phyloP scores from a whole-genome alignment of 2,888 invertebrate species.

The Nomada fabriciana region DNA sequence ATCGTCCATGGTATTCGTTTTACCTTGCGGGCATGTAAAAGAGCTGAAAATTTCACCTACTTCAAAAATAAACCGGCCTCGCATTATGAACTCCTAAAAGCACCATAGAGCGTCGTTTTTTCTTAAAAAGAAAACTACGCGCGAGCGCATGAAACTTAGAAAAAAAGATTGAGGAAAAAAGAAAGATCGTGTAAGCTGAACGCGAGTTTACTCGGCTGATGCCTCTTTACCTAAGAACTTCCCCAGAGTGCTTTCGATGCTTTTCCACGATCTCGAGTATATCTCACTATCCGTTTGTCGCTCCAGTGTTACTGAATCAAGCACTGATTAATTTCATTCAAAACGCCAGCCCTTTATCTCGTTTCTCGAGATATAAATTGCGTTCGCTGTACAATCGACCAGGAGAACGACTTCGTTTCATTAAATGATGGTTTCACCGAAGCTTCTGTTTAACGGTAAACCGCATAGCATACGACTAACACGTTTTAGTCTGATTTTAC shows the following conservation, averaged over 20 bases:
- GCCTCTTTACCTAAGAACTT: slow-evolving; percentile 33
- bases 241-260: slow-evolving; percentile 28
- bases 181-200: background rate
- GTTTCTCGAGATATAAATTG: background rate
- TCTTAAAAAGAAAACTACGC: background rate
- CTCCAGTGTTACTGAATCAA: background rate
- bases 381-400: background rate
- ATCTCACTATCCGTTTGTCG: background rate
- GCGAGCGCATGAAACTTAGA: background rate
- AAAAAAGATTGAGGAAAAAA: background rate
- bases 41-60: background rate
- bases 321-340: slow-evolving; percentile 22
- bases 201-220: slow-evolving; percentile 13
- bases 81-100: slow-evolving; percentile 18
- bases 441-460: background rate
- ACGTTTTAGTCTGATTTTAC: no score
- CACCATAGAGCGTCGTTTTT: background rate
- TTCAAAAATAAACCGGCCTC: background rate
- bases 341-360: background rate
- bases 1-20: background rate
- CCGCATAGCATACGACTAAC: no score
- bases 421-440: background rate
- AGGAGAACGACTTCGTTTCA: background rate
- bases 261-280: slow-evolving; percentile 29
- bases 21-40: background rate